A percentile compares a stretch with the other conserved stretches of the same genome.
These are phyloP conservation scores for Trichoplusia ni DNA, from an alignment of 1,140 invertebrate genomes.

Conservation along the genomic window DNA sequence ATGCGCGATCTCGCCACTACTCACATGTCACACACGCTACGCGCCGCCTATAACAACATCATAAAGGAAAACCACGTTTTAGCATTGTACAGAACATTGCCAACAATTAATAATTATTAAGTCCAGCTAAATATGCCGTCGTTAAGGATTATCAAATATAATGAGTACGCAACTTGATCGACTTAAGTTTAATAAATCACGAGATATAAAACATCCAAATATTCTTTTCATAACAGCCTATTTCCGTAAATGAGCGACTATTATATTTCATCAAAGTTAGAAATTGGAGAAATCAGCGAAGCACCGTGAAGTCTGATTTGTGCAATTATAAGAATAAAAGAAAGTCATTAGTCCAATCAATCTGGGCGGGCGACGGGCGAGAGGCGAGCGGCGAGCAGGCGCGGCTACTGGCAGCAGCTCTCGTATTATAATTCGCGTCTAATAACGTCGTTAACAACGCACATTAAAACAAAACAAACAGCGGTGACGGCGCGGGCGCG, in stretches of 20 bases:
- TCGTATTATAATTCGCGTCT: constrained; percentile 75
- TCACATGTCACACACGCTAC: constrained; percentile 36
- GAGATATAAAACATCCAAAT: constrained; percentile 25
- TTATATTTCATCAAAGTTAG: constrained; percentile 53
- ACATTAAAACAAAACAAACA: constrained; percentile 81
- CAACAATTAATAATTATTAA: neutral
- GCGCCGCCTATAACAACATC: neutral
- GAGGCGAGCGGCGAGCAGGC: constrained; percentile 9
- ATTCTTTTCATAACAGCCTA: constrained; percentile 29
- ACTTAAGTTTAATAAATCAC: constrained; percentile 29
- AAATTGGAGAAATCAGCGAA: constrained; percentile 61
- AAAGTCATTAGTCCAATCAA: constrained; percentile 76
- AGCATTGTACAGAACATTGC: neutral
- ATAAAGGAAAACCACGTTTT: neutral
- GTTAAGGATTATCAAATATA: constrained; percentile 5
- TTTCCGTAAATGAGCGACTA: constrained; percentile 45
- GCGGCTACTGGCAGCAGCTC: constrained; percentile 41
- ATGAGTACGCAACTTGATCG: constrained; percentile 21
- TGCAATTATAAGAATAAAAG: constrained; percentile 70
- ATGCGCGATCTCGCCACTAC: constrained; percentile 52
- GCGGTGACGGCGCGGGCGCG: constrained; percentile 51
- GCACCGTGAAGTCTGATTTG: constrained; percentile 61
- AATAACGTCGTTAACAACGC: constrained; percentile 80
- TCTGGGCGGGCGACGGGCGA: constrained; percentile 36
- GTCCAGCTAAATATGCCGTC: no score